These are phyloP conservation scores for Rotaria socialis DNA, from an alignment of 2,888 invertebrate genomes.

Conservation along the genomic window DNA sequence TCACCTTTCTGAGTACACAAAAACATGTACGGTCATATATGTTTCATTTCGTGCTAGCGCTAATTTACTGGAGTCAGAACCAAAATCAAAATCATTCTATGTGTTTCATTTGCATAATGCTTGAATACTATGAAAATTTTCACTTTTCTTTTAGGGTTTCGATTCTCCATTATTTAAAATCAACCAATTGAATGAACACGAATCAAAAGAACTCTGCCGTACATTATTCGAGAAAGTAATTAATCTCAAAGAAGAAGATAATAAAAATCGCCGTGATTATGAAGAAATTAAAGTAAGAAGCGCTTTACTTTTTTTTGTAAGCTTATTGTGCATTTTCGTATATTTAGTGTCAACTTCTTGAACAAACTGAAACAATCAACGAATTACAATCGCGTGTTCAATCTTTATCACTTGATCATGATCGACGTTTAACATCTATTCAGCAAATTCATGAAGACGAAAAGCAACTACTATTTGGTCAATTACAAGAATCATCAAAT, in stretches of 20 bases:
- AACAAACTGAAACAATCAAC: not conserved
- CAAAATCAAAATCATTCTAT: too few relatives aligned
- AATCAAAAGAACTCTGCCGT: constrained; percentile 76
- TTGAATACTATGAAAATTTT: not conserved
- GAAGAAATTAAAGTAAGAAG: constrained; percentile 57
- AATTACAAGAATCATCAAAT: not conserved
- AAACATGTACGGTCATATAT: too few relatives aligned
- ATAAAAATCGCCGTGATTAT: constrained; percentile 72
- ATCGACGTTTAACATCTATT: constrained; percentile 20
- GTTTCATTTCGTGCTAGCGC: too few relatives aligned
- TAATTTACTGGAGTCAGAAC: too few relatives aligned
- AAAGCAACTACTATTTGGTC: constrained; percentile 4
- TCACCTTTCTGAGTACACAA: too few relatives aligned
- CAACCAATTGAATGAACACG: constrained; percentile 74
- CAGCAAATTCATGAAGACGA: constrained; percentile 25
- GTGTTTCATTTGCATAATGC: too few relatives aligned
- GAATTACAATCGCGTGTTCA: constrained; percentile 23
- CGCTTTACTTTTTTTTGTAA: not conserved
- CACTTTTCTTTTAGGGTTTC: not conserved
- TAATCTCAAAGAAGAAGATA: constrained; percentile 72
- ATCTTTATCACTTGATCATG: not conserved
- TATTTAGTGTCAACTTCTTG: not conserved
- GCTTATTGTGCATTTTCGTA: too few relatives aligned
- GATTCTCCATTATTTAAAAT: constrained; percentile 67
- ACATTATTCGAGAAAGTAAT: constrained; percentile 85